Percentiles rank a stretch among this genome's conserved stretches.
phyloP scores from a whole-genome alignment of 2,797 vertebrate species.

The Peromyscus aztecus region DNA sequence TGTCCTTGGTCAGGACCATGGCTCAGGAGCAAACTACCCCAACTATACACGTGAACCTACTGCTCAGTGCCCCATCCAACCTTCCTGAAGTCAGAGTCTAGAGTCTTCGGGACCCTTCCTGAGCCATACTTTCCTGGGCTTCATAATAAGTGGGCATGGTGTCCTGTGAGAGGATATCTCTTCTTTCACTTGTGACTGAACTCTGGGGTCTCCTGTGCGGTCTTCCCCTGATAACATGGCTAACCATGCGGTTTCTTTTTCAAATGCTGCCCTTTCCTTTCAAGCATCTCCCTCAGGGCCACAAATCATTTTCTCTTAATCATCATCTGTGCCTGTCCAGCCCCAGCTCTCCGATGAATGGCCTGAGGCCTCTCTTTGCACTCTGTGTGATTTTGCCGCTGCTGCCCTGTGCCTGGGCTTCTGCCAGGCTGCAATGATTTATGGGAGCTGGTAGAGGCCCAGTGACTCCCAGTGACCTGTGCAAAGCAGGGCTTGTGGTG shows the following conservation, averaged over 20 bases:
- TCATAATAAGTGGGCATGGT: not conserved
- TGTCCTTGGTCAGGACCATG: not conserved
- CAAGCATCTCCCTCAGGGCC: not conserved
- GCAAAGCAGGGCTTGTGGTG: not conserved
- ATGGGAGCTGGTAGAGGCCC: not conserved
- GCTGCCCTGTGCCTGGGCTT: not conserved
- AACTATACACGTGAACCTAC: not conserved
- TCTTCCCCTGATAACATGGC: not conserved
- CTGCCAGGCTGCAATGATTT: not conserved
- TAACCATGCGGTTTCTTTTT: not conserved
- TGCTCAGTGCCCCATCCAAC: not conserved
- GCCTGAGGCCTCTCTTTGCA: accelerated
- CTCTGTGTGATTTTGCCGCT: accelerated
- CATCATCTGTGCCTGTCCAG: accelerated
- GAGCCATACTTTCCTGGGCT: not conserved
- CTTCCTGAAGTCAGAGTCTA: not conserved
- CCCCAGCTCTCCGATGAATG: constrained; percentile 1
- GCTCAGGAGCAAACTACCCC: not conserved
- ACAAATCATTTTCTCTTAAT: not conserved
- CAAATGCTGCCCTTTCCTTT: not conserved
- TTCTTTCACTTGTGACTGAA: not conserved
- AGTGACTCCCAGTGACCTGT: not conserved
- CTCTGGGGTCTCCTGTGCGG: not conserved
- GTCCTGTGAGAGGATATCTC: accelerated
- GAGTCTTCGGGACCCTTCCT: not conserved